Percentiles rank a stretch among this genome's conserved stretches.
phyloP scores from a whole-genome alignment of 2,113 vertebrate species.

The Entosphenus tridentatus region DNA sequence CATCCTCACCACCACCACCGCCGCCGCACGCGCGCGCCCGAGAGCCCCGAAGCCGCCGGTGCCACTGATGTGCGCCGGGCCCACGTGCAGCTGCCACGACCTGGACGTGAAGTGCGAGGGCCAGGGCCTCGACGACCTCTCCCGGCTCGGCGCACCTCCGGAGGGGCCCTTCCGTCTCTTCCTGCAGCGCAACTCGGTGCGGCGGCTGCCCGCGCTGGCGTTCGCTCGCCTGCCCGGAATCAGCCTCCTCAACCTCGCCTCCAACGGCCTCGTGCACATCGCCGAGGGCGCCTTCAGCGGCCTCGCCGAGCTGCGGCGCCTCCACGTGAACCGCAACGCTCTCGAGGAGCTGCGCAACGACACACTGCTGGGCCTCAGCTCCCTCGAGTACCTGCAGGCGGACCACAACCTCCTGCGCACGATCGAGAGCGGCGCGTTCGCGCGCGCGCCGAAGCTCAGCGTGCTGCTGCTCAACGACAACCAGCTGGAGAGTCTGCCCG shows the following conservation, averaged over 20 bases:
- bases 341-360: constrained; percentile 88
- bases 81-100: not conserved
- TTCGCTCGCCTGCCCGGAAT: constrained; percentile 95
- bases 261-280: constrained; percentile 95
- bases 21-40: too few relatives aligned
- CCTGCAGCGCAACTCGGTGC: constrained; percentile 91
- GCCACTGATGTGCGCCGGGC: too few relatives aligned
- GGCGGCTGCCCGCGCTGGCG: constrained; percentile 91
- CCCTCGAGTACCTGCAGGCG: constrained; percentile 90
- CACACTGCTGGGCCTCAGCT: constrained; percentile 85
- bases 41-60: too few relatives aligned
- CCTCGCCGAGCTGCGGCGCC: constrained; percentile 68
- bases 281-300: constrained; percentile 87
- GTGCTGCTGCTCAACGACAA: constrained; percentile 96
- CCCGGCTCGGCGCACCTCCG: constrained; percentile 35
- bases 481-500: constrained; percentile 78
- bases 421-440: constrained; percentile 84
- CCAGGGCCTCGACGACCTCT: constrained; percentile 25
- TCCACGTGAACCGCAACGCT: constrained; percentile 98
- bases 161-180: constrained; percentile 80
- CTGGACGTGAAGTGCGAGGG: constrained; percentile 1
- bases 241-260: constrained; percentile 89
- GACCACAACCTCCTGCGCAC: constrained; percentile 96
- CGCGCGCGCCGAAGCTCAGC: constrained; percentile 75
- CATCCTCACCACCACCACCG: too few relatives aligned